Percentiles rank a stretch among this genome's conserved stretches.
phyloP scores from a whole-genome alignment of 2,888 invertebrate species.

The Argyresthia goedartella region DNA sequence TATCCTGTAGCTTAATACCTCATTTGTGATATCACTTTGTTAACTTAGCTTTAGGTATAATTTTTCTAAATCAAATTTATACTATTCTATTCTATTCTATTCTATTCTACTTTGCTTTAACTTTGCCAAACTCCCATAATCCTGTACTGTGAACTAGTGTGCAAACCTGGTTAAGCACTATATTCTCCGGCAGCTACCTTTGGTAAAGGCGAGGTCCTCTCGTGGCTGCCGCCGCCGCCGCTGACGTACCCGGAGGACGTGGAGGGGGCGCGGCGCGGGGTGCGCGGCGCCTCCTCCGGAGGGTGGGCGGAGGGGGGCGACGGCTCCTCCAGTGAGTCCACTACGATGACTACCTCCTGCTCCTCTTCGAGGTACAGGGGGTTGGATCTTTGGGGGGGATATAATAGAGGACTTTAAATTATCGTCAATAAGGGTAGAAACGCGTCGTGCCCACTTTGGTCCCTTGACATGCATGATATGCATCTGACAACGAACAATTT shows the following conservation, averaged over 20 bases:
- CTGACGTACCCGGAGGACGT: slow-evolving; percentile 63
- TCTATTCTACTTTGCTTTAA: too few species aligned
- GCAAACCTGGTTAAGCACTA: too few species aligned
- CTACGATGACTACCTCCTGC: slow-evolving; percentile 62
- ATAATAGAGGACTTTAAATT: background rate
- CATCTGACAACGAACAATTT: background rate
- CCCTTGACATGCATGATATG: background rate
- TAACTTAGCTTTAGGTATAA: too few species aligned
- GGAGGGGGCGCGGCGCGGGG: slow-evolving; percentile 51
- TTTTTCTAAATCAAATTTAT: too few species aligned
- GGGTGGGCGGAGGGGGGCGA: slow-evolving; percentile 22
- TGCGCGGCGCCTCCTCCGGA: slow-evolving; percentile 25
- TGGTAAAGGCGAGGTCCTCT: slow-evolving; percentile 58
- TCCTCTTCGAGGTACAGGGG: slow-evolving; percentile 60
- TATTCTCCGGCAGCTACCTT: slow-evolving; percentile 11
- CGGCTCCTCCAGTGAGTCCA: slow-evolving; percentile 49
- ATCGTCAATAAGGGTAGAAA: background rate
- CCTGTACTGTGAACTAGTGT: too few species aligned
- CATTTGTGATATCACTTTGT: too few species aligned
- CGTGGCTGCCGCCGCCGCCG: slow-evolving; percentile 57
- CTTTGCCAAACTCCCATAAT: too few species aligned
- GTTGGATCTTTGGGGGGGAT: slow-evolving; percentile 38
- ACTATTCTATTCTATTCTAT: too few species aligned
- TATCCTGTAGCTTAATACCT: too few species aligned
- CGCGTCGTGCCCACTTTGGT: background rate